phyloP scores from a whole-genome alignment of 2,888 invertebrate genomes.

The Nezara viridula region DNA sequence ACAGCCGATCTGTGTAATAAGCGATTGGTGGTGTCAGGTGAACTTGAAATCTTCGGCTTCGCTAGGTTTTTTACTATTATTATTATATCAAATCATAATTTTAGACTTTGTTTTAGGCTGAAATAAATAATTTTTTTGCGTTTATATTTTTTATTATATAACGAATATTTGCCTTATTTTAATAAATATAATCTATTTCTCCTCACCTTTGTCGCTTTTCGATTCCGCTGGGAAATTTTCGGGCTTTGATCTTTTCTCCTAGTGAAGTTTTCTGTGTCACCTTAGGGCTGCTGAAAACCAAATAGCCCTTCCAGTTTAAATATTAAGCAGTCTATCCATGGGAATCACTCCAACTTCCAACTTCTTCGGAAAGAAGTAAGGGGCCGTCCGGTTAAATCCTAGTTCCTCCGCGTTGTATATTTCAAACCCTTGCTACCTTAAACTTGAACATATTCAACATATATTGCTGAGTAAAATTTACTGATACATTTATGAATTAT shows the following conservation, averaged over 20 bases:
- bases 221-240: background rate
- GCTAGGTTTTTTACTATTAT: no score
- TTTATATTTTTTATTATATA: no score
- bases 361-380: background rate
- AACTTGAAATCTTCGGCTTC: no score
- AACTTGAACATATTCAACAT: background rate
- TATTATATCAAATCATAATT: no score
- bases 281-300: constrained; percentile 4
- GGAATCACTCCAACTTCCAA: background rate
- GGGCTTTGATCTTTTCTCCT: background rate
- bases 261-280: background rate
- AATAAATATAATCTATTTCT: background rate
- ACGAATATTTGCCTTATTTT: background rate
- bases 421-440: background rate
- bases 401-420: background rate
- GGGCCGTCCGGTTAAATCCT: background rate
- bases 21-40: no score
- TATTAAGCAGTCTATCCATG: background rate
- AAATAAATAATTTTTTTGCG: no score
- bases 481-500: no score
- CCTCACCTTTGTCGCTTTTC: background rate
- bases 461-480: no score
- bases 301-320: background rate
- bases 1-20: no score
- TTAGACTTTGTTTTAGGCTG: no score